Evolutionary conservation across 2,797 vertebrate genomes (phyloP).

Genomic region (Danio kyathit): DNA sequence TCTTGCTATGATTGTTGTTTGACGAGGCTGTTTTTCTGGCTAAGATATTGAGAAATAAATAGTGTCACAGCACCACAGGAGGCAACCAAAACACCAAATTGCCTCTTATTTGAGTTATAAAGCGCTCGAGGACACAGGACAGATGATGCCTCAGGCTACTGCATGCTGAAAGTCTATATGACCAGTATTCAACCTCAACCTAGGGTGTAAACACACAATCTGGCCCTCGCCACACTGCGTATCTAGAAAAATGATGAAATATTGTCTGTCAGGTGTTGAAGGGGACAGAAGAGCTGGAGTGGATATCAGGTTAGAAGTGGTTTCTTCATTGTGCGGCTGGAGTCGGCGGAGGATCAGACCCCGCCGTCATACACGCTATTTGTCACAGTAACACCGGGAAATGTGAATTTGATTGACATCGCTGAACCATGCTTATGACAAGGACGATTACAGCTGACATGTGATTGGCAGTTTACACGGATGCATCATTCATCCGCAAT

Average conservation of each 20-base stretch:
- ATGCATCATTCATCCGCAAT: conserved; percentile 25
- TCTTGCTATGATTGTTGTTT: conserved; percentile 6
- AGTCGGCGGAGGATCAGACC: conserved; percentile 34
- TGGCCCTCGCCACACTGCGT: conserved; percentile 2
- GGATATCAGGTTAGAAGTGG: conserved; percentile 37
- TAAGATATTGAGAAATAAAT: not conserved
- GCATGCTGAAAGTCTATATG: conserved; percentile 37
- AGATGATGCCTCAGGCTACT: conserved; percentile 24
- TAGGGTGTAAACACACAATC: conserved; percentile 38
- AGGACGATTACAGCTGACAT: conserved; percentile 25
- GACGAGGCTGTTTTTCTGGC: not conserved
- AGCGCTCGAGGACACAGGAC: conserved; percentile 22
- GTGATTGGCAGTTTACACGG: conserved; percentile 41
- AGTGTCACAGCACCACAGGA: conserved; percentile 1
- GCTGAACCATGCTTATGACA: conserved; percentile 32
- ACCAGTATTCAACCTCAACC: conserved; percentile 28
- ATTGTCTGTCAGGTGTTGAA: conserved; percentile 44
- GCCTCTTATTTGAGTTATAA: conserved; percentile 28
- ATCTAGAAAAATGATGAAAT: conserved; percentile 46
- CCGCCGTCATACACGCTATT: conserved; percentile 19
- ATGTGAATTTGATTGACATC: conserved; percentile 46
- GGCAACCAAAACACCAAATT: conserved; percentile 31
- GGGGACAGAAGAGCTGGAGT: conserved; percentile 7
- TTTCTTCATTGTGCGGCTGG: conserved; percentile 15
- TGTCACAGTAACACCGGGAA: conserved; percentile 20